These are phyloP conservation scores for Girardinus metallicus DNA, from an alignment of 2,797 vertebrate genomes.

Conservation along the genomic window DNA sequence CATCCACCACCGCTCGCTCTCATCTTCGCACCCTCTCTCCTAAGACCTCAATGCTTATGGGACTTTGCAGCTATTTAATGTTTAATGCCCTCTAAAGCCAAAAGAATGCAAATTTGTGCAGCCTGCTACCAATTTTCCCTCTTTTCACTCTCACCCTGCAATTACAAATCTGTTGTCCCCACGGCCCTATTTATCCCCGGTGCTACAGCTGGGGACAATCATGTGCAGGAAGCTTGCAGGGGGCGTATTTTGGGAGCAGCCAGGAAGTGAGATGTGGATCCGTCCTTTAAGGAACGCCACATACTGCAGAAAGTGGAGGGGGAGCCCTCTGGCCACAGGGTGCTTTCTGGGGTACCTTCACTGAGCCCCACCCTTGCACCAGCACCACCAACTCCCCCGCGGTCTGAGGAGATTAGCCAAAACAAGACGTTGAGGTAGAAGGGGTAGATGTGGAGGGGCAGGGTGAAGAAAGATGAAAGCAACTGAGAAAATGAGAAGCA, in stretches of 20 bases:
- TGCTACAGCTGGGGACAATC: slow-evolving; percentile 84
- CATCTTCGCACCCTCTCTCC: slow-evolving; percentile 42
- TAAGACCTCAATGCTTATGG: slow-evolving; percentile 66
- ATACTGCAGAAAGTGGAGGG: slow-evolving; percentile 21
- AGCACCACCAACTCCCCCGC: slow-evolving; percentile 17
- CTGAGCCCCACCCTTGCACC: slow-evolving; percentile 24
- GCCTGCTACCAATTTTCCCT: slow-evolving; percentile 82
- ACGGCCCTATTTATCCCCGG: slow-evolving; percentile 72
- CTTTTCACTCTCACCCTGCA: slow-evolving; percentile 75
- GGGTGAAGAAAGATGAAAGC: slow-evolving; percentile 58
- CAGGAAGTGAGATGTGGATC: slow-evolving; percentile 70
- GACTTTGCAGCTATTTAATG: slow-evolving; percentile 81
- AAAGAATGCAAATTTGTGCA: slow-evolving; percentile 84
- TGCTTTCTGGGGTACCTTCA: slow-evolving; percentile 53
- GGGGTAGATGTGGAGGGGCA: slow-evolving; percentile 22
- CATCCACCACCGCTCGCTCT: slow-evolving; percentile 19
- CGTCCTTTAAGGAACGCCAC: slow-evolving; percentile 63
- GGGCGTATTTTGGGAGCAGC: slow-evolving; percentile 60
- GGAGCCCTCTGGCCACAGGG: slow-evolving; percentile 55
- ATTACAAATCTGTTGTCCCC: slow-evolving; percentile 83
- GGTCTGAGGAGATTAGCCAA: slow-evolving; percentile 72
- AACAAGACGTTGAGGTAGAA: slow-evolving; percentile 51
- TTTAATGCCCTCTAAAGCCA: slow-evolving; percentile 80
- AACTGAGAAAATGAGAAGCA: slow-evolving; percentile 42
- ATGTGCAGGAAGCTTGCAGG: slow-evolving; percentile 76